Evolutionary conservation across 2,113 vertebrate species (phyloP).

Genomic region (Gallinago media): DNA sequence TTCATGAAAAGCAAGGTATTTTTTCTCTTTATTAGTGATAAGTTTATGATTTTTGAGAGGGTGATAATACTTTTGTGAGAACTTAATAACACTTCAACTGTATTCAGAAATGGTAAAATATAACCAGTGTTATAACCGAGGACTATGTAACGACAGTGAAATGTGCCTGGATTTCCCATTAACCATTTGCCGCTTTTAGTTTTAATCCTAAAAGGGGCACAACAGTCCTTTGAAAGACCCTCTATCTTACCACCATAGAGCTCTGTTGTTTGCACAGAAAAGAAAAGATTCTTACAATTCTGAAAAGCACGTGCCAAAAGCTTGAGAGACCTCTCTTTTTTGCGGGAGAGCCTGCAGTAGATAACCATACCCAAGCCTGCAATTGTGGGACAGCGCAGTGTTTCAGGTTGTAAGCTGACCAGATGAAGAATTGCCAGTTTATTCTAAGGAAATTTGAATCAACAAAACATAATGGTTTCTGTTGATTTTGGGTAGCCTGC

Average conservation of each 20-base stretch:
- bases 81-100: not conserved
- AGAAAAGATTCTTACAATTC: constrained; percentile 78
- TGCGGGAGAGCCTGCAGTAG: constrained; percentile 69
- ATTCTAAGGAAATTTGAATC: constrained; percentile 77
- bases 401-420: constrained; percentile 60
- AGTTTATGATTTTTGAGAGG: not conserved
- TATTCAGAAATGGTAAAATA: not conserved
- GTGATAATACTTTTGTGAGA: not conserved
- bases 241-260: not conserved
- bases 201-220: not conserved
- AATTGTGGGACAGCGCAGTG: constrained; percentile 40
- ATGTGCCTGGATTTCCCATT: constrained; percentile 2
- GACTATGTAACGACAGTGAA: not conserved
- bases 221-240: not conserved
- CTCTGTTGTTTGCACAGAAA: constrained; percentile 73
- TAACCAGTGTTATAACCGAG: not conserved
- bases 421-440: constrained; percentile 81
- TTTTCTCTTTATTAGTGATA: not conserved
- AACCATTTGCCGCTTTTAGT: not conserved
- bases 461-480: constrained; percentile 84
- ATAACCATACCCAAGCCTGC: constrained; percentile 26
- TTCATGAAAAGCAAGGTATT: not conserved
- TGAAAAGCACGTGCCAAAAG: constrained; percentile 71
- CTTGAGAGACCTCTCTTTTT: constrained; percentile 80
- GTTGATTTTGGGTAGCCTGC: constrained; percentile 79